Evolutionary conservation across 2,888 invertebrate genomes (phyloP), one percentile per base, ranked within the genome.

Genomic region (Orthosia gothica): DNA sequence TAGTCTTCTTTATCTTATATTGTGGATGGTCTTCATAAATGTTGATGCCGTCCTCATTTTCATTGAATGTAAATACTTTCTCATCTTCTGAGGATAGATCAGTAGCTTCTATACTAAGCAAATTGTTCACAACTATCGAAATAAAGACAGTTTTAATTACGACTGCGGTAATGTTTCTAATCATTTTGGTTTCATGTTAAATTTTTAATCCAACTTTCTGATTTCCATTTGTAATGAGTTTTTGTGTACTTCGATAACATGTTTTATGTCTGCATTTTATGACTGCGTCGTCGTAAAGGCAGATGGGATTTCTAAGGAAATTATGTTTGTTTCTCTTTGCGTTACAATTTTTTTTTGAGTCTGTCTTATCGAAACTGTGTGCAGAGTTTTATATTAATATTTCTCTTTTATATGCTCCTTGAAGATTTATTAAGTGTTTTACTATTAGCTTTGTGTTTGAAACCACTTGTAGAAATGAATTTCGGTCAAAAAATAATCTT

Each of bases 231-330:
- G 76, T 82, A 82, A 88, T 84, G 74, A 81, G 73, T 82, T 79
- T 79, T 23, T 66, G 54, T 74, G 68, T 40, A 72, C 62, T 77
- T 70, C 68, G 86, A 88, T 89, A 88, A 89, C 84, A 81, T 80
- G 68, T 88, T 90, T 90, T 89, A 89, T 84, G 79, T 76, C 61
- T 64, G 12, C 18, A 49, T 82, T 90, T 91, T 90, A 91, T 86
- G 81, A 72, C 63, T 67, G 63, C 20, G 18, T 32, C 26, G 76
- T 82, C 90, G 85, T 90, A 89, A 90, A 90, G 76, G 26, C 70
- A 64, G 79, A 87, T 87, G 79, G 76, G 57, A 67, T 82, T 81
- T 83, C 40, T 73, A 5, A 49, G 20, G 20, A 72, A 64, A 83
- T 83, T 74, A 77, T 70, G 54, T 62, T 61, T 65, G 5, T 81